Evolutionary conservation across 2,888 invertebrate genomes (phyloP).

Genomic region (Argyra leucocephala): DNA sequence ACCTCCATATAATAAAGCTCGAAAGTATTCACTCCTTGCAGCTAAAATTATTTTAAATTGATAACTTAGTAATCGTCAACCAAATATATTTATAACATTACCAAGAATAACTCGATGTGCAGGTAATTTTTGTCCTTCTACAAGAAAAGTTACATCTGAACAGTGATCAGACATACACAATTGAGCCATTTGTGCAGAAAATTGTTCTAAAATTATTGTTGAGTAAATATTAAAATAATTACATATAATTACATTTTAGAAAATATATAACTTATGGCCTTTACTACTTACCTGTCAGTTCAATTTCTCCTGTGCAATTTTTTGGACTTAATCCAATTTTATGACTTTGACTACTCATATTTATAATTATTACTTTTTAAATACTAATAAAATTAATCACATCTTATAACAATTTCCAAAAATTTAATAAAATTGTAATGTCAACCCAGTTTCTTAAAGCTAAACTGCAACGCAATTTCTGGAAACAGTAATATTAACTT

Average conservation of each 20-base stretch:
- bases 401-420: neutral
- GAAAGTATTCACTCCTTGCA: constrained; percentile 90
- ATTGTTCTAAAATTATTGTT: constrained; percentile 45
- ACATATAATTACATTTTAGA: too few species aligned
- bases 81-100: neutral
- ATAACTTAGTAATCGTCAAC: neutral
- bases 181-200: constrained; percentile 78
- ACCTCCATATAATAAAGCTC: constrained; percentile 73
- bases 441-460: neutral
- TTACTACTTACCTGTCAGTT: constrained; percentile 47
- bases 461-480: neutral
- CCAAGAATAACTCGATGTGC: constrained; percentile 52
- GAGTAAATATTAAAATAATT: neutral
- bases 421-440: neutral
- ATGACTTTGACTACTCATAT: constrained; percentile 43
- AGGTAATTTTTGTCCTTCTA: constrained; percentile 56
- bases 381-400: neutral
- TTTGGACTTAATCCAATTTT: constrained; percentile 46
- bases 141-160: constrained; percentile 79
- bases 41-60: constrained; percentile 51
- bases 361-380: constrained; percentile 2
- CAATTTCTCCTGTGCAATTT: constrained; percentile 51
- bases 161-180: constrained; percentile 80
- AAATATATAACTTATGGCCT: neutral
- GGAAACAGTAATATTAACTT: neutral